Conservation (phyloP, 64 coral and sea anemone genomes). For the Pocillopora damicornis region DNA sequence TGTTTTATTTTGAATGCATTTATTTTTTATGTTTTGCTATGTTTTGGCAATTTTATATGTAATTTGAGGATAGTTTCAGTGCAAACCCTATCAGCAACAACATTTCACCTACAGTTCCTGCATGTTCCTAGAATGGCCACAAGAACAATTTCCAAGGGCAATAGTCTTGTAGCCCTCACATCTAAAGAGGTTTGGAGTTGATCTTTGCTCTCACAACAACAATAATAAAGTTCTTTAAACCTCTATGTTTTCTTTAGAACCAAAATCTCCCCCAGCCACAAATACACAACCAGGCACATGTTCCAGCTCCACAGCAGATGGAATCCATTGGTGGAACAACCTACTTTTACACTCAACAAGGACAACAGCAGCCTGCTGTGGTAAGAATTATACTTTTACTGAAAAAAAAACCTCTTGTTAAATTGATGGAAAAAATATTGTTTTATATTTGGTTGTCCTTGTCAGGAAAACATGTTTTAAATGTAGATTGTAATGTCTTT, state of each 20-base stretch:
- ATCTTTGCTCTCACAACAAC: neutral
- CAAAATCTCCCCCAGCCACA: slow-evolving; percentile 21
- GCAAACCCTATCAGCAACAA: too few relatives aligned
- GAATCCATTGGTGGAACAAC: slow-evolving; percentile 85
- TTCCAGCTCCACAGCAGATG: slow-evolving; percentile 48
- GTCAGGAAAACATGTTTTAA: neutral
- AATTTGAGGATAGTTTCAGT: too few relatives aligned
- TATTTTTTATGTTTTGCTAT: too few relatives aligned
- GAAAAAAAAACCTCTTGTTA: neutral
- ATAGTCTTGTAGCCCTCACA: too few relatives aligned
- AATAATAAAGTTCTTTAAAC: neutral
- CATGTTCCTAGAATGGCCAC: too few relatives aligned
- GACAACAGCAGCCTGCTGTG: slow-evolving; percentile 72
- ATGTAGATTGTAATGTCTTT: too few relatives aligned
- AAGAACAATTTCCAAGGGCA: too few relatives aligned
- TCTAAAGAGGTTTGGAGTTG: too few relatives aligned
- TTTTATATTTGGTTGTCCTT: neutral
- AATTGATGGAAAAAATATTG: neutral
- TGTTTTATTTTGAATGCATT: neutral
- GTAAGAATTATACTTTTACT: neutral
- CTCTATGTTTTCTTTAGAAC: neutral
- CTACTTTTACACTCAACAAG: slow-evolving; percentile 80
- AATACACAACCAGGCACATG: slow-evolving; percentile 47
- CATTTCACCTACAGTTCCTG: too few relatives aligned
- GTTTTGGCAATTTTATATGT: too few relatives aligned